Conservation (phyloP, 2,888 invertebrate species). For the Macrosiphum euphorbiae region DNA sequence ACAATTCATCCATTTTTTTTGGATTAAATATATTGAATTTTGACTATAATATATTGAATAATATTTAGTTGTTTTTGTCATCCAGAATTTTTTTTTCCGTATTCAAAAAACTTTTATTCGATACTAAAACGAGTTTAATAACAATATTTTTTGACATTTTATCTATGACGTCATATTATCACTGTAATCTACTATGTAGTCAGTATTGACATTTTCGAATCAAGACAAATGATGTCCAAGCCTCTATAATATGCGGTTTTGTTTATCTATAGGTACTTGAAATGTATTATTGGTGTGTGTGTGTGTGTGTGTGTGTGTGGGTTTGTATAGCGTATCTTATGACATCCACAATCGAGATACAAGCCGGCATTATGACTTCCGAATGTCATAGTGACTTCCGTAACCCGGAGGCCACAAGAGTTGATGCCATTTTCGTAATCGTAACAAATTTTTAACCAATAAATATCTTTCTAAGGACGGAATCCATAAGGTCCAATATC, state of each 20-base stretch:
- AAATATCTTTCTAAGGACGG: too few relatives aligned
- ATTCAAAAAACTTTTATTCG: background rate
- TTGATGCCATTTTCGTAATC: too few relatives aligned
- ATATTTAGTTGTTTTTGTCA: background rate
- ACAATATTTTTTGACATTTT: background rate
- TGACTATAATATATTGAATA: background rate
- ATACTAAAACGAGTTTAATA: background rate
- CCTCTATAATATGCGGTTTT: background rate
- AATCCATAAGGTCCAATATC: too few relatives aligned
- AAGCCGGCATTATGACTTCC: too few relatives aligned
- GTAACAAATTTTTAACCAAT: too few relatives aligned
- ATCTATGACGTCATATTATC: too few relatives aligned
- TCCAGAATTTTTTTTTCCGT: background rate
- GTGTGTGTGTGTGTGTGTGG: too few relatives aligned
- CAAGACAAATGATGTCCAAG: background rate
- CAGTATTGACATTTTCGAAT: background rate
- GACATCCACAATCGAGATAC: too few relatives aligned
- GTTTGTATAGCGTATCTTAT: too few relatives aligned
- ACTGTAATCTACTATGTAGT: too few relatives aligned
- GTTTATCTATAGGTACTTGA: background rate
- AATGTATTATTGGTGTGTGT: background rate
- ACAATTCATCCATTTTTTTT: background rate
- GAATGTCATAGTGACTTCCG: too few relatives aligned
- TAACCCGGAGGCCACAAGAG: too few relatives aligned
- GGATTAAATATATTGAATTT: background rate